These are phyloP conservation scores for Bombus pyrosoma DNA, from an alignment of 1,140 invertebrate genomes.

Conservation along the genomic window DNA sequence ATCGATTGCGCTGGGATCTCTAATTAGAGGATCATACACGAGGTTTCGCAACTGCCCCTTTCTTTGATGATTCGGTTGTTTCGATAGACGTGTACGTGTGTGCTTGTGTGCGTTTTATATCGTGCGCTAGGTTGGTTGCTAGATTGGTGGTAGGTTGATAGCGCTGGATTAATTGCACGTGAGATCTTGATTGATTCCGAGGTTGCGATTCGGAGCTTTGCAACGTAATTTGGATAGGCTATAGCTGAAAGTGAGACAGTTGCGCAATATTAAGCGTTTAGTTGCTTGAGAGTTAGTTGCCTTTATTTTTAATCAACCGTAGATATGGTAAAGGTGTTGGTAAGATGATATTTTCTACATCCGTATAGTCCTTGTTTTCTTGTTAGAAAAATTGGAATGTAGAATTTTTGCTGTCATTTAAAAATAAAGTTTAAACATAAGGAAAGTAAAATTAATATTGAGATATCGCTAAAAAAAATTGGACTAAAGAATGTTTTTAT, in stretches of 20 bases:
- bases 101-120: not conserved
- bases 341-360: not conserved
- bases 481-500: too few relatives aligned
- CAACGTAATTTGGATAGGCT: not conserved
- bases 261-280: not conserved
- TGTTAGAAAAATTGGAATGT: not conserved
- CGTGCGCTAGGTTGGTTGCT: not conserved
- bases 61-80: slow-evolving; percentile 1
- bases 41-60: slow-evolving; percentile 33
- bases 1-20: slow-evolving; percentile 20
- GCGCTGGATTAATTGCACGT: too few relatives aligned
- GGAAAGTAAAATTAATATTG: not conserved
- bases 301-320: not conserved
- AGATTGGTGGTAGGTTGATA: not conserved
- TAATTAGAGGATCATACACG: slow-evolving; percentile 37
- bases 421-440: not conserved
- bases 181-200: not conserved
- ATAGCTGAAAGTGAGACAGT: not conserved
- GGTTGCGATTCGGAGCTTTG: not conserved
- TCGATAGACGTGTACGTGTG: not conserved
- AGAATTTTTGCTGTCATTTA: not conserved
- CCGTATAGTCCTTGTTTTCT: not conserved
- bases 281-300: not conserved
- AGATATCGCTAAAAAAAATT: too few relatives aligned
- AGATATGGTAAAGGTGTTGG: not conserved